Evolutionary conservation across 1,140 invertebrate species (phyloP).

Genomic region (Eriocheir sinensis): DNA sequence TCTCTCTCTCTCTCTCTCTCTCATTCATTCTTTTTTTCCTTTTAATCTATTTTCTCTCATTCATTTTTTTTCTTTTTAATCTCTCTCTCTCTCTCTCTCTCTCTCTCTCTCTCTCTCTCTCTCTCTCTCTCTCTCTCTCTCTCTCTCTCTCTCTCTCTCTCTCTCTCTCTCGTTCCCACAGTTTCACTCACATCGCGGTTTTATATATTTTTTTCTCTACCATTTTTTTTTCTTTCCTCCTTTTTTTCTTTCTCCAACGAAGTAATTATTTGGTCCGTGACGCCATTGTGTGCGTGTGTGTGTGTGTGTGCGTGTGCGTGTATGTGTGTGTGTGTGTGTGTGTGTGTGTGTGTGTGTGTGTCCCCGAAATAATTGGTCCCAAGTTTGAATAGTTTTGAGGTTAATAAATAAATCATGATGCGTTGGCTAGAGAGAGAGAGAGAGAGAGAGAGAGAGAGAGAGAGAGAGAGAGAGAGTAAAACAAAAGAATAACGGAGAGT

Average conservation of each 20-base stretch:
- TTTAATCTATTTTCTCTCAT: no score
- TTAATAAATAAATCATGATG: no score
- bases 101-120: slow-evolving; percentile 22
- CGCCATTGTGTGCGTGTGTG: slow-evolving; percentile 20
- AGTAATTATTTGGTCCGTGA: slow-evolving; percentile 24
- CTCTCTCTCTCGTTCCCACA: neutral
- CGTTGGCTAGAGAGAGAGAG: no score
- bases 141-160: slow-evolving; percentile 13
- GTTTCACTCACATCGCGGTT: neutral
- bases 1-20: neutral
- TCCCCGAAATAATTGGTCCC: no score
- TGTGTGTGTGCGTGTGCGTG: slow-evolving; percentile 20
- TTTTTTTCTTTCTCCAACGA: neutral
- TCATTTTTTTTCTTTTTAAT: neutral
- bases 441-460: no score
- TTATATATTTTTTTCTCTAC: neutral
- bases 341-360: no score
- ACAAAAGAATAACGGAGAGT: no score
- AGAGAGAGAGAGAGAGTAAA: no score
- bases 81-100: slow-evolving; percentile 12
- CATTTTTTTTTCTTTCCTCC: neutral
- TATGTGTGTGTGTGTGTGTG: neutral
- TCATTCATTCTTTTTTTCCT: neutral
- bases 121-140: slow-evolving; percentile 22
- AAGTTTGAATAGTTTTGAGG: no score